Conservation (phyloP, 2,113 vertebrate genomes). For the Ptilonorhynchus violaceus region DNA sequence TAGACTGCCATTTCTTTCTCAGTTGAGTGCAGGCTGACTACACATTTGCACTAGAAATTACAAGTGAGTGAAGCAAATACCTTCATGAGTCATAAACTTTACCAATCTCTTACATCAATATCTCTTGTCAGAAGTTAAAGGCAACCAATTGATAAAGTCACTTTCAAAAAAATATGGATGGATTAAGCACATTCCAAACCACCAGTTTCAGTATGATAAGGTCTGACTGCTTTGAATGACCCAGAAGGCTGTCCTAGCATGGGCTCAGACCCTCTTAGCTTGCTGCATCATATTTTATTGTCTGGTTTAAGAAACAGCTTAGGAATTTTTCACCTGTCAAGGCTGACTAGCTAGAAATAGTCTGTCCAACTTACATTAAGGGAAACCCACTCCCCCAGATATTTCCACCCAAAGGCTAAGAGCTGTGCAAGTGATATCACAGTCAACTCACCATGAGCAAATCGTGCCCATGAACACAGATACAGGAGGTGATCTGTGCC, state of each 20-base stretch:
- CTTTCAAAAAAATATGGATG: not conserved
- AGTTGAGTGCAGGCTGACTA: not conserved
- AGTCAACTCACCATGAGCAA: rapidly evolving
- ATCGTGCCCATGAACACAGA: rapidly evolving
- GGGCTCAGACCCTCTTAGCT: not conserved
- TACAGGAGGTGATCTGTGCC: rapidly evolving
- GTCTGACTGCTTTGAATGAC: not conserved
- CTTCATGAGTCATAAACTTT: constrained; percentile 13
- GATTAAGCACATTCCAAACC: not conserved
- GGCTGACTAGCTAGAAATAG: not conserved
- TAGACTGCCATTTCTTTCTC: not conserved
- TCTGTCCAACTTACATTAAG: not conserved
- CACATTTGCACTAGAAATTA: not conserved
- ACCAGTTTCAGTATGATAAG: not conserved
- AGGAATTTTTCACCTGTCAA: not conserved
- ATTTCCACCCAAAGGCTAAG: not conserved
- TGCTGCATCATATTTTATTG: not conserved
- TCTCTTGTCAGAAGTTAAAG: not conserved
- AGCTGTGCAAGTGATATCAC: not conserved
- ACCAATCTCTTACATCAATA: not conserved
- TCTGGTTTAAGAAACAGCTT: not conserved
- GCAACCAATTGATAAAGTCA: not conserved
- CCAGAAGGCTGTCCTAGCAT: not conserved
- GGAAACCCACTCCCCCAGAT: not conserved
- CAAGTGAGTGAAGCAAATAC: not conserved